Evolutionary conservation across 2,113 vertebrate species (phyloP), one percentile per base, ranked within the genome.

Genomic region (Lipotes vexillifer): DNA sequence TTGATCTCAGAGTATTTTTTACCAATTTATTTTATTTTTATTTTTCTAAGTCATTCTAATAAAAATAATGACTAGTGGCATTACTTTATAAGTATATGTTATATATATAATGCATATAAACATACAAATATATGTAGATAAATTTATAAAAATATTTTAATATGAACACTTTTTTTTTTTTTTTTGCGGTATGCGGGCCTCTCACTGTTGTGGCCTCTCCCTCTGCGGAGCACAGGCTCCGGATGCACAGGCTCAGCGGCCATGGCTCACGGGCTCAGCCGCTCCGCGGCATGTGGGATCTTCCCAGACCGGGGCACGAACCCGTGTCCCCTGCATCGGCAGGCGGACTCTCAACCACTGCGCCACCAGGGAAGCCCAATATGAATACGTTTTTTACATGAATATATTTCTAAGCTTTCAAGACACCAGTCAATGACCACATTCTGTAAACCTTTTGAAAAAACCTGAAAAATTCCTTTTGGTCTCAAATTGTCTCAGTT

Each of bases 371-470:
- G n/a, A n/a, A n/a, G n/a, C n/a, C n/a, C n/a, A 25, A 36, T 36
- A 55, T 55, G 12, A 80, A 57, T 75, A 18, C 41, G 33, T 20
- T 83, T 94, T 93, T 75, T 82, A 82, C 4, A 90, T 80, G 10
- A 88, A 83, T 84, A 41, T 36, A 96, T 86, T 95, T 93, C 31
- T 27, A 95, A 78, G 59, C 77, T 74, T 93, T 68, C 41, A 93
- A 84, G 52, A 86, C 0, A 91, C 4, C 68, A 77, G 75, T 46
- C 17, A 72, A 80, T 78, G 20, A 95, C 52, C 12, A 93, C 1
- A 96, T 82, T 91, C 21, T 88, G 1, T 77, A 93, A 96, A 55
- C 2, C 11, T 95, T 83, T 46, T 68, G 31, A 71, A 88, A 84
- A 90, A 93, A 31, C 2, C 3, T 11, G 2, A 81, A 93, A 87